Conservation (phyloP, 2,797 vertebrate genomes). For the Geotrypetes seraphini region DNA sequence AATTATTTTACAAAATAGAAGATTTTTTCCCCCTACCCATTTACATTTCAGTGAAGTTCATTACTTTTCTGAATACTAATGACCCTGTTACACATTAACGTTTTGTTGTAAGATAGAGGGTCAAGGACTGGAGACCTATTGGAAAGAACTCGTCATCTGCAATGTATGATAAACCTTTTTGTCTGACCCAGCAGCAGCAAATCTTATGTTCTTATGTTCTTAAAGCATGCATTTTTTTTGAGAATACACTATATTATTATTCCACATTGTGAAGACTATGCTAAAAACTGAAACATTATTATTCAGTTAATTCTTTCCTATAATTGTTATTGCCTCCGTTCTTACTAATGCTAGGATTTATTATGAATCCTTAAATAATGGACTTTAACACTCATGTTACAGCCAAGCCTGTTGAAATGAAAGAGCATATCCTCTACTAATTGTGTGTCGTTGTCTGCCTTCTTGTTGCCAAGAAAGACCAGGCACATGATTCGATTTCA, state of each 20-base stretch:
- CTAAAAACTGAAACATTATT: conserved; percentile 9
- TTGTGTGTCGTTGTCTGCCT: too few relatives aligned
- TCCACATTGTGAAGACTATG: conserved; percentile 13
- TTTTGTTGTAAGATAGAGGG: conserved; percentile 36
- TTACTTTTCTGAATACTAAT: conserved; percentile 36
- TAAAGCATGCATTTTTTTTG: conserved; percentile 21
- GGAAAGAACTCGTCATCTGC: conserved; percentile 28
- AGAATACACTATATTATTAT: conserved; percentile 7
- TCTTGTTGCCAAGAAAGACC: too few relatives aligned
- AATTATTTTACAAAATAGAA: conserved; percentile 51
- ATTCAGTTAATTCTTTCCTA: conserved; percentile 4
- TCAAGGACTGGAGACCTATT: conserved; percentile 22
- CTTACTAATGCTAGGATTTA: too few relatives aligned
- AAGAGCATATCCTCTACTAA: too few relatives aligned
- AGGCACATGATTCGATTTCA: too few relatives aligned
- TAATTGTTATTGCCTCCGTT: too few relatives aligned
- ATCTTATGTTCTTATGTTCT: too few relatives aligned
- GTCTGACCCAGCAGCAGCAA: conserved; percentile 19
- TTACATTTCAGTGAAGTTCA: conserved; percentile 30
- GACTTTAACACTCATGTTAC: too few relatives aligned
- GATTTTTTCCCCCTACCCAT: conserved; percentile 27
- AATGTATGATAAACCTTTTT: conserved; percentile 39
- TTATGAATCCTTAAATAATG: too few relatives aligned
- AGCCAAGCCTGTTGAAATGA: too few relatives aligned
- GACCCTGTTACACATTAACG: conserved; percentile 31